Conservation (phyloP, 2,888 invertebrate species). For the Glomeris marginata region DNA sequence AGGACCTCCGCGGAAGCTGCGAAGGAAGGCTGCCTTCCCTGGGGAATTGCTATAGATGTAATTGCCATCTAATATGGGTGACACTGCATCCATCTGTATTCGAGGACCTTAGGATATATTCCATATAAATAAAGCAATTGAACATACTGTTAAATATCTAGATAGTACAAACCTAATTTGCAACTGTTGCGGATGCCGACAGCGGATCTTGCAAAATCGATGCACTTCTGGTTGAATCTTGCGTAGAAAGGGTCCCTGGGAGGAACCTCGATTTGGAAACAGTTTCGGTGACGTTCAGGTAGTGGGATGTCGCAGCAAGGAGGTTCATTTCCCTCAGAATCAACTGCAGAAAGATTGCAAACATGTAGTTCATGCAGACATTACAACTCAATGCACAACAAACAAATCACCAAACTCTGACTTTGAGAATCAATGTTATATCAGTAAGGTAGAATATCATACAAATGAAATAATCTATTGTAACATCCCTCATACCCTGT, state of each 20-base stretch:
- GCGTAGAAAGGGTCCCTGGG: conserved; percentile 23
- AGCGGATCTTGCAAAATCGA: conserved; percentile 21
- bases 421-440: no score
- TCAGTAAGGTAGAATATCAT: no score
- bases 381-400: no score
- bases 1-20: conserved; percentile 21
- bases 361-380: no score
- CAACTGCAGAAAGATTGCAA: conserved; percentile 7
- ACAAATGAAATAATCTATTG: no score
- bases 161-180: conserved; percentile 18
- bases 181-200: conserved; percentile 22
- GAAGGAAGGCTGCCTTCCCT: conserved; percentile 32
- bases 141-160: background rate
- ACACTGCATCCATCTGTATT: conserved; percentile 20
- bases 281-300: conserved; percentile 20
- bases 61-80: conserved; percentile 21
- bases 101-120: conserved; percentile 17
- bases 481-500: no score
- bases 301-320: conserved; percentile 14
- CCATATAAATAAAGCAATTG: background rate
- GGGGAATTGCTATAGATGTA: conserved; percentile 21
- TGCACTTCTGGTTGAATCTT: conserved; percentile 21
- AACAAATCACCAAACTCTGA: background rate
- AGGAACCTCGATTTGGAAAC: conserved; percentile 22
- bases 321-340: conserved; percentile 15